Conservation (phyloP, 1,140 invertebrate species). For the Mercenaria mercenaria region DNA sequence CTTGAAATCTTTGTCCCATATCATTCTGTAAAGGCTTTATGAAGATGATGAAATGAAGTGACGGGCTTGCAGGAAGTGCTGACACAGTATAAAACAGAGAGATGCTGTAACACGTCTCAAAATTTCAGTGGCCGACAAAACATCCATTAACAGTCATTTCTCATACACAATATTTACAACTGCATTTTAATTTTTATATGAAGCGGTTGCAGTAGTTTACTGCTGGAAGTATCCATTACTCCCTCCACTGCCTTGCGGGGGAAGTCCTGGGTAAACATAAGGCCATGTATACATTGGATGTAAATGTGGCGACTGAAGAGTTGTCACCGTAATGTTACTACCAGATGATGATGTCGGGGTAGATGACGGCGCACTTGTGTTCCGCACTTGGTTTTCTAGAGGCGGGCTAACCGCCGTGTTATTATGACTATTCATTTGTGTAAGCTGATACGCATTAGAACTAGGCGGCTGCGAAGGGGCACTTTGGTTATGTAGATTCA, state of each 20-base stretch:
- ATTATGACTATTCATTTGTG: conserved; percentile 34
- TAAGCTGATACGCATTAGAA: conserved; percentile 8
- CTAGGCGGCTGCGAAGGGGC: not conserved
- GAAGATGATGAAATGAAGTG: no score
- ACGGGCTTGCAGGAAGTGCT: no score
- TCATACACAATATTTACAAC: no score
- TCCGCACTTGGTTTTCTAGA: not conserved
- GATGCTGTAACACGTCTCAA: no score
- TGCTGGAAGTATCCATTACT: conserved; percentile 40
- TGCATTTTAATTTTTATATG: no score
- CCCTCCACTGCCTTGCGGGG: not conserved
- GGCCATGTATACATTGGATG: conserved; percentile 71
- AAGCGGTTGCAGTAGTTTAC: no score
- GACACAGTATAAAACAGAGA: no score
- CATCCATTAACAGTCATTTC: no score
- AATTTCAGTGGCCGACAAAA: no score
- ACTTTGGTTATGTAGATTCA: conserved; percentile 50
- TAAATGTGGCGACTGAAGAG: conserved; percentile 42
- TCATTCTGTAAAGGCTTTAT: no score
- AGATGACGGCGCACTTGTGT: not conserved
- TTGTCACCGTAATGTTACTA: conserved; percentile 16
- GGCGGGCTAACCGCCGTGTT: not conserved
- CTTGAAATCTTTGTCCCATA: no score
- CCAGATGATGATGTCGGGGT: not conserved
- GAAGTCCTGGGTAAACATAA: conserved; percentile 61